Conservation (phyloP, 2,113 vertebrate species). For the Papio anubis region DNA sequence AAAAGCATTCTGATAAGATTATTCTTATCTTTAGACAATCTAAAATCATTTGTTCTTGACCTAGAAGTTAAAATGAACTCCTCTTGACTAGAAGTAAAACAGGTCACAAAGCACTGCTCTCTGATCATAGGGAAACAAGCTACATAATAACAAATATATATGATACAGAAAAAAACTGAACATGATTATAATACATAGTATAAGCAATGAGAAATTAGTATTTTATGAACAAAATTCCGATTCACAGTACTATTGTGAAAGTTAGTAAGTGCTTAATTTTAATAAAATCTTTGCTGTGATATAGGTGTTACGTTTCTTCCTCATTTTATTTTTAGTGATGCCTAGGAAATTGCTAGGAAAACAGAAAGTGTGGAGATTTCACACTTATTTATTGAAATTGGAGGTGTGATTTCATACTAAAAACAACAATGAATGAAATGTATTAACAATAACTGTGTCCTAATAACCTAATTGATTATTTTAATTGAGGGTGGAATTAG, state of each 20-base stretch:
- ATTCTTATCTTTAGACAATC: background rate
- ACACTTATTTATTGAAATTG: conserved; percentile 20
- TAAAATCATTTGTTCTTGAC: background rate
- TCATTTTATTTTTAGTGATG: conserved; percentile 48
- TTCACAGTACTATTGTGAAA: background rate
- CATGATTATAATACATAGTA: background rate
- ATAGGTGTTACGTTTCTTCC: background rate
- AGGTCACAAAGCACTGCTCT: background rate
- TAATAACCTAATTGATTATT: conserved; percentile 46
- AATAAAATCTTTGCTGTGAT: background rate
- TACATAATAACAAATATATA: background rate
- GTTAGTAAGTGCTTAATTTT: background rate
- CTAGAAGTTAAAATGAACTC: background rate
- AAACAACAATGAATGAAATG: conserved; percentile 47
- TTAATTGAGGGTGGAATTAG: conserved; percentile 24
- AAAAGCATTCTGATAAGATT: background rate
- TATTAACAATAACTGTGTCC: background rate
- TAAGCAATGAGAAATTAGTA: conserved; percentile 5
- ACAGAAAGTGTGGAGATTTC: background rate
- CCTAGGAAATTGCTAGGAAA: background rate
- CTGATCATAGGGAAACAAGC: background rate
- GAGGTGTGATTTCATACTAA: conserved; percentile 12
- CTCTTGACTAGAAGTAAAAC: background rate
- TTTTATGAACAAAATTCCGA: background rate
- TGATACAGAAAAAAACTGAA: conserved; percentile 67